Percentiles rank a stretch among this genome's conserved stretches.
Evolutionary conservation across 2,888 invertebrate species (phyloP).

Genomic region (Bellardia bayeri): DNA sequence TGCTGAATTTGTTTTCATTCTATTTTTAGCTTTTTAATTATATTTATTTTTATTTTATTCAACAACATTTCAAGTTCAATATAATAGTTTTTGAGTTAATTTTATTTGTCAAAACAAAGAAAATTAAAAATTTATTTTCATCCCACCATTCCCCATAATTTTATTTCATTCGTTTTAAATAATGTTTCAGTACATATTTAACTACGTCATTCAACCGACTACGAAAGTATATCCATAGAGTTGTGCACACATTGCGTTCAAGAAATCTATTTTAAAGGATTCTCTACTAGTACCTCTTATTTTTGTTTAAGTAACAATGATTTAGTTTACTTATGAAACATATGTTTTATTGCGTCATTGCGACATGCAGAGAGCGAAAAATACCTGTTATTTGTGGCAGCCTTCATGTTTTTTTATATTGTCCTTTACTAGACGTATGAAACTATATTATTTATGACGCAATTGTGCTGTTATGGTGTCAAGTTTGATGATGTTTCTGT

Average conservation of each 20-base stretch:
- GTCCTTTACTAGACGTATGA: background rate
- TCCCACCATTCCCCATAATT: background rate
- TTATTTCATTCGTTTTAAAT: background rate
- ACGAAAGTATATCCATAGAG: background rate
- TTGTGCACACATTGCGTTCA: background rate
- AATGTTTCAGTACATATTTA: background rate
- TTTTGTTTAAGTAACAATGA: background rate
- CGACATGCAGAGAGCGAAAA: background rate
- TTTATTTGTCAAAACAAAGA: slow-evolving; percentile 19
- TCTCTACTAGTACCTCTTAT: background rate
- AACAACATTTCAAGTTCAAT: slow-evolving; percentile 36
- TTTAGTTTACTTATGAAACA: slow-evolving; percentile 25
- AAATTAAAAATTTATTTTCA: background rate
- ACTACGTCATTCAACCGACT: slow-evolving; percentile 34
- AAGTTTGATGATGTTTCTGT: background rate
- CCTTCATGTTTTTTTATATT: slow-evolving; percentile 33
- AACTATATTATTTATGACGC: background rate
- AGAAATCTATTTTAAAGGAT: slow-evolving; percentile 1
- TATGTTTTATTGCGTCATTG: slow-evolving; percentile 61
- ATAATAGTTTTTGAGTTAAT: background rate
- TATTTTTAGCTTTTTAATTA: background rate
- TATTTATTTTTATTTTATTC: slow-evolving; percentile 18
- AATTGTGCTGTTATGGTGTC: slow-evolving; percentile 9
- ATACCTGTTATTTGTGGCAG: slow-evolving; percentile 5
- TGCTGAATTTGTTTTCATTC: background rate